A percentile compares a stretch with the other conserved stretches of the same genome.
phyloP scores from a whole-genome alignment of 2,113 vertebrate species.

The Aptenodytes forsteri region DNA sequence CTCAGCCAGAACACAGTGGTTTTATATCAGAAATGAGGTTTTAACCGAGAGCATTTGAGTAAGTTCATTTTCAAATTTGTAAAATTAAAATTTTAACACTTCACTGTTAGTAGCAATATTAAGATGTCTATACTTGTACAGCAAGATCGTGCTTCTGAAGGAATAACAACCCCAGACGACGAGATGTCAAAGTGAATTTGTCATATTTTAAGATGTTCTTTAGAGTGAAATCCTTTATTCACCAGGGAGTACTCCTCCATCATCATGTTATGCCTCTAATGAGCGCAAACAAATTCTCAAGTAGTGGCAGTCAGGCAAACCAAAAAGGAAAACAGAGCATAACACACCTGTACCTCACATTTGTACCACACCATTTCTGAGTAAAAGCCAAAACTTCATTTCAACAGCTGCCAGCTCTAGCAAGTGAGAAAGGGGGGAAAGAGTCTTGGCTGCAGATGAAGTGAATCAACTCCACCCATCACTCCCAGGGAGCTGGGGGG shows the following conservation, averaged over 20 bases:
- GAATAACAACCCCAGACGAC: accelerated
- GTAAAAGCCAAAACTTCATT: not conserved
- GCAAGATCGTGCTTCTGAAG: not conserved
- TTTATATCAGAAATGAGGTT: not conserved
- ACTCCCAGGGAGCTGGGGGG: not conserved
- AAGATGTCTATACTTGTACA: not conserved
- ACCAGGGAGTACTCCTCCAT: not conserved
- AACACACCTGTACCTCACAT: not conserved
- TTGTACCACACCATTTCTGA: not conserved
- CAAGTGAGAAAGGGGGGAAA: not conserved
- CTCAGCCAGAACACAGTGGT: not conserved
- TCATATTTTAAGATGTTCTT: not conserved
- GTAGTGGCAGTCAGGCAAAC: not conserved
- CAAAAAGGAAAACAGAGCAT: not conserved
- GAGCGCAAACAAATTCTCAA: not conserved
- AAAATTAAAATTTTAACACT: not conserved
- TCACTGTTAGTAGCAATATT: not conserved
- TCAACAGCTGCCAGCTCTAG: not conserved
- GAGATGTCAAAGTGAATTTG: not conserved
- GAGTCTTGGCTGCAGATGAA: not conserved
- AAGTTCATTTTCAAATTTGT: not conserved
- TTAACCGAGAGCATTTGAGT: not conserved
- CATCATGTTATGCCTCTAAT: not conserved
- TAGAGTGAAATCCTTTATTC: not conserved
- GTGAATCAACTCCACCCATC: not conserved